phyloP scores from a whole-genome alignment of 2,888 invertebrate genomes.

The Xestia rhomboidea region DNA sequence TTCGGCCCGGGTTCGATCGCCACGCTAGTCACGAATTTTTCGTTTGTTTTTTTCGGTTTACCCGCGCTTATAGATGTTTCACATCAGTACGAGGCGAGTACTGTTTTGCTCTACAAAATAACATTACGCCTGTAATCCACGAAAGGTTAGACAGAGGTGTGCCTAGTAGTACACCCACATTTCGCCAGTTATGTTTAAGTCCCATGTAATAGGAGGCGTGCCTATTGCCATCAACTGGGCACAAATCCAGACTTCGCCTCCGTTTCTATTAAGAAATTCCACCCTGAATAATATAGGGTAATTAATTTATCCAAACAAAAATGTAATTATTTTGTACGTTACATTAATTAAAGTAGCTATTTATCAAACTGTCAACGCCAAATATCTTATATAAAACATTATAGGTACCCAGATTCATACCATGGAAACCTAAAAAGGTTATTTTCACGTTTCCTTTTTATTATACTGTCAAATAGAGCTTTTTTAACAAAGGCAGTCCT shows the following conservation, averaged over 20 bases:
- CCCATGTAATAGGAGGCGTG: neutral
- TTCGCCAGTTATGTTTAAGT: neutral
- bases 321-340: neutral
- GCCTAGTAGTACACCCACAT: neutral
- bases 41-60: too few relatives aligned
- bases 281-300: neutral
- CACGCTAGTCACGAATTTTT: too few relatives aligned
- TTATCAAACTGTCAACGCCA: slow-evolving; percentile 10
- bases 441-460: slow-evolving; percentile 68
- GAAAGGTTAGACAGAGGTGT: neutral
- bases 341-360: neutral
- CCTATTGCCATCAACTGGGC: neutral
- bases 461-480: slow-evolving; percentile 65
- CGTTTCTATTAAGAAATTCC: neutral
- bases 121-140: neutral
- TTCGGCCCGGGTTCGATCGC: too few relatives aligned
- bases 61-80: too few relatives aligned
- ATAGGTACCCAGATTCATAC: slow-evolving; percentile 18
- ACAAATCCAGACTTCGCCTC: neutral
- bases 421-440: slow-evolving; percentile 55
- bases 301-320: neutral
- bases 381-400: neutral
- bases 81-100: too few relatives aligned
- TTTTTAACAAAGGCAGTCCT: slow-evolving; percentile 76
- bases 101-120: too few relatives aligned